Base-by-base conservation (phyloP, 2,888 invertebrate genomes). In the Theodoxus fluviatilis region DNA sequence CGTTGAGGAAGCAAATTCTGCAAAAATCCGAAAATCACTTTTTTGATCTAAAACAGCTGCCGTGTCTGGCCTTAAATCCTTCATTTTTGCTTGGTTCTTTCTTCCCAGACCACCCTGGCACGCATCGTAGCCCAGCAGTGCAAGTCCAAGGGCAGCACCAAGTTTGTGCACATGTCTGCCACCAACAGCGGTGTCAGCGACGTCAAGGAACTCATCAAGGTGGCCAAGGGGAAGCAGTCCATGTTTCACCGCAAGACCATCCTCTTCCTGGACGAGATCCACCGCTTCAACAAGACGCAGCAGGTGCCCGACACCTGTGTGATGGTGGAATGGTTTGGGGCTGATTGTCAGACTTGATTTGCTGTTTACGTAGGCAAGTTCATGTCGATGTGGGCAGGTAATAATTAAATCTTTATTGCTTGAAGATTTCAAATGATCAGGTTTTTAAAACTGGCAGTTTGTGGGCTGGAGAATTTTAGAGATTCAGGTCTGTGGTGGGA, bases 241-340 rank as follows among this genome's bases (percentile, higher is more conserved):
- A 92, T 91, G 84, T 89, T 89, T 59, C 91, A 91, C 77, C 90
- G 91, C 71, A 90, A 90, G 78, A 94, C 94, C 31, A 89, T 94
- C 38, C 88, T 94, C 22, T 94, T 94, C 81, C 92, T 94, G 91
- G 94, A 94, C 89, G 94, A 94, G 89, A 94, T 94, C 79, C 94
- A 94, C 85, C 90, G 94, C 68, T 94, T 94, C 82, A 94, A 94
- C 85, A 94, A 94, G 87, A 87, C 91, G 33, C 94, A 94, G 81
- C 94, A 94, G 85, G 89, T 87, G 73, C 43, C n/a, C n/a, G n/a
- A n/a, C n/a, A n/a, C n/a, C n/a, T n/a, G n/a, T n/a, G n/a, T n/a
- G n/a, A n/a, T n/a, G n/a, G n/a, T n/a, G n/a, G n/a, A n/a, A n/a
- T n/a, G n/a, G n/a, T n/a, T n/a, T n/a, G n/a, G n/a, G n/a, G n/a